Percentiles rank a stretch among this genome's conserved stretches.
phyloP scores from a whole-genome alignment of 2,113 vertebrate species.

The Sigmodon hispidus region DNA sequence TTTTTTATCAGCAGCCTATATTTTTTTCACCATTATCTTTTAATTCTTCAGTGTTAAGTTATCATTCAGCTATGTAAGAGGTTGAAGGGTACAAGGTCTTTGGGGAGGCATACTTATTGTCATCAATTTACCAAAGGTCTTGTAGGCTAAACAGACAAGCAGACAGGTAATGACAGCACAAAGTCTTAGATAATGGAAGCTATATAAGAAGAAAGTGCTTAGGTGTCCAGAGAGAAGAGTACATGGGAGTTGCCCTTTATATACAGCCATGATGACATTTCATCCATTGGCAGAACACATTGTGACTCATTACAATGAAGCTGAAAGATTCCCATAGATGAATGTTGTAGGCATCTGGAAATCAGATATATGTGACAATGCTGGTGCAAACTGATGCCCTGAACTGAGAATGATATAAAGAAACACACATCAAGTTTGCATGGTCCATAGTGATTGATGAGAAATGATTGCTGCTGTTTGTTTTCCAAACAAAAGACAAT shows the following conservation, averaged over 20 bases:
- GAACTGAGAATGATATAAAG: background rate
- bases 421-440: background rate
- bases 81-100: background rate
- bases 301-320: background rate
- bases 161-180: background rate
- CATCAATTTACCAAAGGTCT: background rate
- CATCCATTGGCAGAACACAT: background rate
- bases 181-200: background rate
- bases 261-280: background rate
- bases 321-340: background rate
- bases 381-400: background rate
- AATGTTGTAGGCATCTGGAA: background rate
- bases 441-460: background rate
- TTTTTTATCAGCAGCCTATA: background rate
- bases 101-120: background rate
- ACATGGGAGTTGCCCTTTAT: background rate
- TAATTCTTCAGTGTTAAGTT: background rate
- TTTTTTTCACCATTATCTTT: background rate
- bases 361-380: background rate
- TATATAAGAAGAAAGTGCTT: background rate
- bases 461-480: background rate
- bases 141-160: background rate
- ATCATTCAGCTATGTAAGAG: background rate
- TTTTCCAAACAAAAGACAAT: conserved; percentile 24
- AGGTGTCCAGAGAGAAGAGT: background rate